Base-by-base conservation (phyloP, 2,888 invertebrate species). In the Pterostichus niger region DNA sequence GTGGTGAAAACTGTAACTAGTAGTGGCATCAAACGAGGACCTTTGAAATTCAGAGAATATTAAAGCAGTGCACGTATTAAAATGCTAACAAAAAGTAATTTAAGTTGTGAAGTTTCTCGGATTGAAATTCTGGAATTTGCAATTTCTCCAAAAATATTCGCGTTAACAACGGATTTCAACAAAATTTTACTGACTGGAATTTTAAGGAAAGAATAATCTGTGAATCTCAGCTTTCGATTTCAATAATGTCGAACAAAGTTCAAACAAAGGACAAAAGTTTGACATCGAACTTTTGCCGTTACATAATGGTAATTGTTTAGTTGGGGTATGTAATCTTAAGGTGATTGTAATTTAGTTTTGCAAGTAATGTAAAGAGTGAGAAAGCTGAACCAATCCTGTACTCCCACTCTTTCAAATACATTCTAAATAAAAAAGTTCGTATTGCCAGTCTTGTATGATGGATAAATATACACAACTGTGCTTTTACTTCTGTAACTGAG, bases 41-140 rank as follows among this genome's bases (percentile, higher is more conserved):
- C n/a, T 24, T 24, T 13, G 68, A 71, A 40, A 11, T 13, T 40
- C 13, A 9, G 17, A 6, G 40, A n/a, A 71, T 44, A 44, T 71
- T 40, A 71, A 71, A 17, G 40, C 68, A 17, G 17, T 44, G 68
- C 68, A 71, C 68, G 68, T 71, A 71, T 71, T 71, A 31, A 44
- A 71, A 71, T 71, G 17, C 44, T 71, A 71, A 71, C 68, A 71
- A 10, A 64, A 71, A 71, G 68, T 71, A 71, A 71, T 71, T 71
- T 71, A 71, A 71, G 68, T 71, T 71, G 24, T 10, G 17, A 44
- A 44, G 15, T 44, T 56, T 17, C 64, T n/a, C 6, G 44, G 68
- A 71, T 71, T 71, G 68, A 33, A 64, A 64, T 64, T 64, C 33
- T 33, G 31, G 64, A 64, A 64, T 64, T 64, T 64, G 24, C 64